Percentiles rank a stretch among this genome's conserved stretches.
Evolutionary conservation across 2,797 vertebrate genomes (phyloP).

Genomic region (Morus bassanus): DNA sequence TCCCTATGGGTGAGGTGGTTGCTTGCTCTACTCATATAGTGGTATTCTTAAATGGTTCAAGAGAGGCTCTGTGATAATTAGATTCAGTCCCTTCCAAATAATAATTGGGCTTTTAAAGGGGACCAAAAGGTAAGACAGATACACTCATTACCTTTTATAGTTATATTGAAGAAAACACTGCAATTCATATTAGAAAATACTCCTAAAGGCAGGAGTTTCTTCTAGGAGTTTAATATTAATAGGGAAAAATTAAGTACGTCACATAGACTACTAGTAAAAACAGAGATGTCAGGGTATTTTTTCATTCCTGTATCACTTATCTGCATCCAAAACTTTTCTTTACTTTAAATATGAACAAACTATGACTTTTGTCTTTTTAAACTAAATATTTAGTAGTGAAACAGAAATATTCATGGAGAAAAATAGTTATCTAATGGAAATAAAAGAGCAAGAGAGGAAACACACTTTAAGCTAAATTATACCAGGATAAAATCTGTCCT

Average conservation of each 20-base stretch:
- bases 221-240: not conserved
- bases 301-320: not conserved
- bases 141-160: accelerated
- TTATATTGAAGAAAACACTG: not conserved
- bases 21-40: not conserved
- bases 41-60: not conserved
- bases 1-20: not conserved
- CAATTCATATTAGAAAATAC: not conserved
- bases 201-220: not conserved
- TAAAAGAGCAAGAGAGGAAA: not conserved
- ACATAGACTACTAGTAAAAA: not conserved
- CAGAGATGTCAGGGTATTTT: not conserved
- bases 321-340: not conserved
- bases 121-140: not conserved
- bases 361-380: not conserved
- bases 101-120: not conserved
- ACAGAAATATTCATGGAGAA: not conserved
- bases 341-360: not conserved
- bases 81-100: not conserved
- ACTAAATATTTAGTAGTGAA: not conserved
- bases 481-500: not conserved
- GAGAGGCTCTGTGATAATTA: not conserved
- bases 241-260: not conserved
- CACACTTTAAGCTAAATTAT: not conserved
- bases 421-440: not conserved